Conservation (phyloP, 2,888 invertebrate species). For the Conistra vaccinii region DNA sequence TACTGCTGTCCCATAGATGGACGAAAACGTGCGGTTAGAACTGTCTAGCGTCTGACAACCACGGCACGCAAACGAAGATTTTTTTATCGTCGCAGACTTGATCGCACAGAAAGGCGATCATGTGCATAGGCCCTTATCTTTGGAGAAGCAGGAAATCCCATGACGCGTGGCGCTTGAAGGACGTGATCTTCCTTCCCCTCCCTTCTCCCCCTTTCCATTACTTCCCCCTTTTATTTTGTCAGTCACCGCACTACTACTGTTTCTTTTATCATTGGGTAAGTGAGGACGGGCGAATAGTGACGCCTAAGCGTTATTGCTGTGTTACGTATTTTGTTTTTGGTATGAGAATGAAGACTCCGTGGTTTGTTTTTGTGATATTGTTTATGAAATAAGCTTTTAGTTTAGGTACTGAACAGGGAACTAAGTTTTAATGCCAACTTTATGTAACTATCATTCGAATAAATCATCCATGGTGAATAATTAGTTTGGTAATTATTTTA, state of each 20-base stretch:
- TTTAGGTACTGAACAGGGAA: not conserved
- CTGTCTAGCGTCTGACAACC: not conserved
- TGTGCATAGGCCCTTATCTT: slow-evolving; percentile 15
- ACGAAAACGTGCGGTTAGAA: not conserved
- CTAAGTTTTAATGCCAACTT: too few relatives aligned
- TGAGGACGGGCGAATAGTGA: slow-evolving; percentile 24
- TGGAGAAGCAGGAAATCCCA: slow-evolving; percentile 55
- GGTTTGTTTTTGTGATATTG: not conserved
- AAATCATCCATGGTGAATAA: too few relatives aligned
- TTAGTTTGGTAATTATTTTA: too few relatives aligned
- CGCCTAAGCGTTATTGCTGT: slow-evolving; percentile 26
- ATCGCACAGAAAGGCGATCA: slow-evolving; percentile 8
- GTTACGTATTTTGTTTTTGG: slow-evolving; percentile 2
- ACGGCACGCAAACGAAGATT: not conserved
- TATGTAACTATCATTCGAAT: too few relatives aligned
- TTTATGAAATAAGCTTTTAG: not conserved
- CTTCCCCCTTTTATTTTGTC: slow-evolving; percentile 53
- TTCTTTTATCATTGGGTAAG: slow-evolving; percentile 50
- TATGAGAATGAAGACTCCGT: not conserved
- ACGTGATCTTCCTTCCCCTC: slow-evolving; percentile 38
- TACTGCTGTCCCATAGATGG: not conserved
- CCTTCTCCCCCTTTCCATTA: slow-evolving; percentile 14
- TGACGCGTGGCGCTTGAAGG: slow-evolving; percentile 56
- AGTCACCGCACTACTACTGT: slow-evolving; percentile 41
- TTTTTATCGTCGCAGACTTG: not conserved